A percentile compares a stretch with the other conserved stretches of the same genome.
Evolutionary conservation across 2,797 vertebrate genomes (phyloP).

Genomic region (Australoheros facetus): DNA sequence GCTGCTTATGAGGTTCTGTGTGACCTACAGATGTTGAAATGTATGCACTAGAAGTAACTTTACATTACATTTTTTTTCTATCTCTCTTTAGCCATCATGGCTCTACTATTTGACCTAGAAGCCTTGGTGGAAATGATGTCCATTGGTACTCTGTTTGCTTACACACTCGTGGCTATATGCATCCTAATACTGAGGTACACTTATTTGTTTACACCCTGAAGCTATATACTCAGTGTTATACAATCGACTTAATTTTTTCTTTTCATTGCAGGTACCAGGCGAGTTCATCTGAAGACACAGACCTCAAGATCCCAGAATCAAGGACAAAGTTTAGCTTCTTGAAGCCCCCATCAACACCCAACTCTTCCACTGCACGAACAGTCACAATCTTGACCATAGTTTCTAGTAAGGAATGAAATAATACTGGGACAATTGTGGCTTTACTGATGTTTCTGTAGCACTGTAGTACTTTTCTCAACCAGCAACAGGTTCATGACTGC

Average conservation of each 20-base stretch:
- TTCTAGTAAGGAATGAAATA: slow-evolving; percentile 62
- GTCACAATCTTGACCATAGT: slow-evolving; percentile 76
- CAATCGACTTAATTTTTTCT: neutral
- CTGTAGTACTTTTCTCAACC: neutral
- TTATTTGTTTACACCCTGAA: neutral
- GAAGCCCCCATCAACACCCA: slow-evolving; percentile 66
- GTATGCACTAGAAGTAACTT: slow-evolving; percentile 5
- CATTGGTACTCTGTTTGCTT: slow-evolving; percentile 87
- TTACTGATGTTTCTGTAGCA: neutral
- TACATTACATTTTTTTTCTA: neutral
- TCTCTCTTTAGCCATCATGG: slow-evolving; percentile 82
- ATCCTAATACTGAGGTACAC: slow-evolving; percentile 88
- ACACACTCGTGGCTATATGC: slow-evolving; percentile 88
- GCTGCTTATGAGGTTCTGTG: neutral
- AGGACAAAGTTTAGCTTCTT: slow-evolving; percentile 59
- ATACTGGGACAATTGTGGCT: neutral
- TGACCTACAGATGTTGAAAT: neutral
- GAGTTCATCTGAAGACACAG: slow-evolving; percentile 44
- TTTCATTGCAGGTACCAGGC: slow-evolving; percentile 77
- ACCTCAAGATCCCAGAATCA: slow-evolving; percentile 38
- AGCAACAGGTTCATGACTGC: neutral
- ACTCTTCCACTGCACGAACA: slow-evolving; percentile 64
- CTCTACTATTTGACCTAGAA: slow-evolving; percentile 87
- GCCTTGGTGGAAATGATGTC: slow-evolving; percentile 89
- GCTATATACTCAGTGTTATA: neutral